A percentile compares a stretch with the other conserved stretches of the same genome.
These are phyloP conservation scores for Yponomeuta evonymella DNA, from an alignment of 2,888 invertebrate species.

Conservation along the genomic window DNA sequence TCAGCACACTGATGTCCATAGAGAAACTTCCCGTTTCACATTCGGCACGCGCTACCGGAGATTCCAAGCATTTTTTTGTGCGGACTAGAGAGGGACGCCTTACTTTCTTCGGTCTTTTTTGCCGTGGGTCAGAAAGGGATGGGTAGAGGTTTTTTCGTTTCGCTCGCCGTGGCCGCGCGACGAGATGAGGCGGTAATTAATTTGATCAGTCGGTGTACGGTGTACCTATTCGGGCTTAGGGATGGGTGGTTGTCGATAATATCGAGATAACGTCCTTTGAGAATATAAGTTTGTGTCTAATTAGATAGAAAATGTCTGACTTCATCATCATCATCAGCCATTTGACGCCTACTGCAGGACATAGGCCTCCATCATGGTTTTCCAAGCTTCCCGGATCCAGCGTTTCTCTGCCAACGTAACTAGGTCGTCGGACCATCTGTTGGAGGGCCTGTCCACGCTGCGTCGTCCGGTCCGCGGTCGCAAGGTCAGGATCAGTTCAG, in stretches of 20 bases:
- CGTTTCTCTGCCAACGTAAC: no score
- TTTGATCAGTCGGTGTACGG: slow-evolving; percentile 66
- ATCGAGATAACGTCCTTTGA: slow-evolving; percentile 16
- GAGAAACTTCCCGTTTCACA: slow-evolving; percentile 61
- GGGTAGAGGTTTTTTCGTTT: slow-evolving; percentile 35
- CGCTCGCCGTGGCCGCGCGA: slow-evolving; percentile 36
- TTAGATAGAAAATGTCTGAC: no score
- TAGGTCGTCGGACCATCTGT: no score
- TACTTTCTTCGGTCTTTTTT: slow-evolving; percentile 19
- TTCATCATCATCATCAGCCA: no score
- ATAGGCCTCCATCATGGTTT: no score
- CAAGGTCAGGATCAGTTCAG: no score
- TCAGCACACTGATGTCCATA: slow-evolving; percentile 38
- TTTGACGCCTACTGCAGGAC: no score
- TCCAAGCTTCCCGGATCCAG: no score
- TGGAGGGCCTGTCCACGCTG: no score
- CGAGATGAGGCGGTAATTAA: slow-evolving; percentile 71
- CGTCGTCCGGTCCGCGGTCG: no score
- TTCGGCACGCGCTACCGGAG: slow-evolving; percentile 63
- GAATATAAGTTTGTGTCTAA: no score
- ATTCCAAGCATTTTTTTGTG: slow-evolving; percentile 52
- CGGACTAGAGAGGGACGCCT: slow-evolving; percentile 26
- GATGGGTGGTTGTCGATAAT: slow-evolving; percentile 34
- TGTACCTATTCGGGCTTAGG: slow-evolving; percentile 41
- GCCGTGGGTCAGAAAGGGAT: slow-evolving; percentile 30